A percentile compares a stretch with the other conserved stretches of the same genome.
These are phyloP conservation scores for Hymenochirus boettgeri DNA, from an alignment of 2,113 vertebrate genomes.

Conservation along the genomic window DNA sequence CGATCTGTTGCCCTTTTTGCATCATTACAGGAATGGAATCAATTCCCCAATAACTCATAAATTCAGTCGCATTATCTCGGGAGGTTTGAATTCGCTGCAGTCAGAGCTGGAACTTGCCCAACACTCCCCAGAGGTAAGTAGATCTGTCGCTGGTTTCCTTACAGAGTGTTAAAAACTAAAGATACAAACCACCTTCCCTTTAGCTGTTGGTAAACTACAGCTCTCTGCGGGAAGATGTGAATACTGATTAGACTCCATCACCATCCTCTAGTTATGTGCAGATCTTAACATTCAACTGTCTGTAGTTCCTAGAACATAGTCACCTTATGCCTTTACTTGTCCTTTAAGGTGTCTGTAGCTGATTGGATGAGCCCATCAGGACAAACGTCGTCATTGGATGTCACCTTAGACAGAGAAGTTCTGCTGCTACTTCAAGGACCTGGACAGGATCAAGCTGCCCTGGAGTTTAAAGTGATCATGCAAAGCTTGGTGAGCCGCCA, in stretches of 20 bases:
- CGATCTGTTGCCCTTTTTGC: too few relatives aligned
- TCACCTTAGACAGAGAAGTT: slow-evolving; percentile 70
- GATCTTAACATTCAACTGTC: too few relatives aligned
- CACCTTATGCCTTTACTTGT: not conserved
- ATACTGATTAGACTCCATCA: not conserved
- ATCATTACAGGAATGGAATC: slow-evolving; percentile 52
- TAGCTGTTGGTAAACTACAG: too few relatives aligned
- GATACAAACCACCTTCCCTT: too few relatives aligned
- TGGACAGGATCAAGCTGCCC: slow-evolving; percentile 57
- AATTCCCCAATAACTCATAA: slow-evolving; percentile 58
- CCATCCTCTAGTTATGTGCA: too few relatives aligned
- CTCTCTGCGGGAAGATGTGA: too few relatives aligned
- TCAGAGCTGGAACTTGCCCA: slow-evolving; percentile 78
- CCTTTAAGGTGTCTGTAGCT: slow-evolving; percentile 46
- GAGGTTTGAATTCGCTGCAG: slow-evolving; percentile 62
- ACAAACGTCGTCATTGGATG: slow-evolving; percentile 50
- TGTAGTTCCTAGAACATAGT: too few relatives aligned
- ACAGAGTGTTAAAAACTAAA: too few relatives aligned
- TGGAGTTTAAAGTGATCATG: slow-evolving; percentile 61
- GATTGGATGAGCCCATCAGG: slow-evolving; percentile 26
- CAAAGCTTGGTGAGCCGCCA: slow-evolving; percentile 64
- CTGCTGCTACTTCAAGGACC: slow-evolving; percentile 69
- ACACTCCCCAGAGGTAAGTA: slow-evolving; percentile 68
- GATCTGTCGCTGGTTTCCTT: too few relatives aligned
- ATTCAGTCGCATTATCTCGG: slow-evolving; percentile 55